Evolutionary conservation across 2,797 vertebrate species (phyloP), one percentile per base, ranked within the genome.

Genomic region (Sebastes iracundus): DNA sequence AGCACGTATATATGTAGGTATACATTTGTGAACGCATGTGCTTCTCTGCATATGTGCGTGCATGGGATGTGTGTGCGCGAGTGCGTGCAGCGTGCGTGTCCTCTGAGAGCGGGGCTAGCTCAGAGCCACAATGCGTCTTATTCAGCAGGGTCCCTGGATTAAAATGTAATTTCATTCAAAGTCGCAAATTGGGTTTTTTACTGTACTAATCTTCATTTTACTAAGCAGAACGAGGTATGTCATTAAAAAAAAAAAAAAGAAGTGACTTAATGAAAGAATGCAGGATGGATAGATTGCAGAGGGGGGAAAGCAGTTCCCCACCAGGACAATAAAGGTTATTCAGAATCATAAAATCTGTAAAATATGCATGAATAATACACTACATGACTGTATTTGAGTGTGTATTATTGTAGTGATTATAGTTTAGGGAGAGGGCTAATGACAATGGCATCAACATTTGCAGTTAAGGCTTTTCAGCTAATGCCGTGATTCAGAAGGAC

Each of bases 141-240:
- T 94, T 94, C 92, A 94, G 91, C 90, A 87, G 91, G 92, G 93
- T 94, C 90, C 87, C 77, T 49, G 93, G 93, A 96, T 96, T 95
- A 95, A 92, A 93, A 93, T 93, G 94, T 94, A 93, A 95, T 95
- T 96, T 95, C 93, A 95, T 95, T 95, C 94, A 94, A 92, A 91
- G 90, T 87, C 72, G 64, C 93, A 94, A 95, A 95, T 94, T 95
- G 91, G 87, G 86, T 94, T 95, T 95, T 90, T 91, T 94, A 91
- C 93, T 87, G 83, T 90, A 85, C 91, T 95, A 95, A 95, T 96
- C 94, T 95, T 94, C 86, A 87, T 94, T 95, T 95, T 92, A 88
- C 88, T 91, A 79, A 86, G 90, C 90, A 93, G 94, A 92, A 94
- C 90, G 91, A 94, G 86, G 93, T 83, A 91, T 77, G 91, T 84